Conservation (phyloP, 1,140 invertebrate species). For the Telenomus remus region DNA sequence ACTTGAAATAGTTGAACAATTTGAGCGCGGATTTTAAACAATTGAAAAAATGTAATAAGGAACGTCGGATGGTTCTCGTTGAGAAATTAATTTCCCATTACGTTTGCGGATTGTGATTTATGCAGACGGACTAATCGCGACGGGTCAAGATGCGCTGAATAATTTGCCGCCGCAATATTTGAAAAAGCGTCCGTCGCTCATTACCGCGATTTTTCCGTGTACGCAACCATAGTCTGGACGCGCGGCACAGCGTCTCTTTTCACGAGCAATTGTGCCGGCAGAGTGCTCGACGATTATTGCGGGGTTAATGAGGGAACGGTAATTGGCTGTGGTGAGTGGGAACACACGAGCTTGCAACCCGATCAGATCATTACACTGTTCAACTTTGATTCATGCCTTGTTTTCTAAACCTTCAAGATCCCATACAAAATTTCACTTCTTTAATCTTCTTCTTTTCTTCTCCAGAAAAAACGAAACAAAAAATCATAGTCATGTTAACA, state of each 20-base stretch:
- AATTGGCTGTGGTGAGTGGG: slow-evolving; percentile 67
- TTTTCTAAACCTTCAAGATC: slow-evolving; percentile 7
- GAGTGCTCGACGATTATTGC: slow-evolving; percentile 67
- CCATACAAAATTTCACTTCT: no score
- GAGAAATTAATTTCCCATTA: no score
- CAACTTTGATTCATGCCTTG: slow-evolving; percentile 30
- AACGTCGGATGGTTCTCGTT: no score
- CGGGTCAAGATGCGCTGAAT: slow-evolving; percentile 48
- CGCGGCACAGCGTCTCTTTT: slow-evolving; percentile 50
- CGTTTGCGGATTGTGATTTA: neutral
- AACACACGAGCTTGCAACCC: slow-evolving; percentile 29
- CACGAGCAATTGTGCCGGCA: slow-evolving; percentile 60
- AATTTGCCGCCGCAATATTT: slow-evolving; percentile 47
- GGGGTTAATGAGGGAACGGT: slow-evolving; percentile 69
- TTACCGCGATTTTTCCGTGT: slow-evolving; percentile 44
- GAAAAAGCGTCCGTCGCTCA: slow-evolving; percentile 44
- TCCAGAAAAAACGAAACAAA: no score
- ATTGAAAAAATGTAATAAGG: no score
- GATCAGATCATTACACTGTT: slow-evolving; percentile 18
- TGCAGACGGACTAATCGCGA: slow-evolving; percentile 5
- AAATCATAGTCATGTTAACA: no score
- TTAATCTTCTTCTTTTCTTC: no score
- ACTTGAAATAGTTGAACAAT: no score
- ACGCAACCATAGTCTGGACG: slow-evolving; percentile 16
- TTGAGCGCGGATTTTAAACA: no score